phyloP scores from a whole-genome alignment of 1,140 invertebrate genomes.

The Zaprionus gabonicus region DNA sequence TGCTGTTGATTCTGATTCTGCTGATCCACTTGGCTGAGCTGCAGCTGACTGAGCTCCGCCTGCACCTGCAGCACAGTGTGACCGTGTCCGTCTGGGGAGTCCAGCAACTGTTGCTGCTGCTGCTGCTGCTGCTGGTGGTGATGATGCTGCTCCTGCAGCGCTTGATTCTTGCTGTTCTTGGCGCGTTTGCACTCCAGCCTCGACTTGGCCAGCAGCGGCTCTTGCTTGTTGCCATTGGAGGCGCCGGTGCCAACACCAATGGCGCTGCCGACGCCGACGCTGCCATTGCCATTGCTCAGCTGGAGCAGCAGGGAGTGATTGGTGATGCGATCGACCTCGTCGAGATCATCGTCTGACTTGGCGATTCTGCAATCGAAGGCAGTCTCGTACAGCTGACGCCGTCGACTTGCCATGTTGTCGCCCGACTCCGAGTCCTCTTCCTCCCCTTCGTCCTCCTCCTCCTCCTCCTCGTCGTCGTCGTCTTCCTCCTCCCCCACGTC shows the following conservation, averaged over 20 bases:
- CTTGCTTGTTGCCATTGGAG: constrained; percentile 7
- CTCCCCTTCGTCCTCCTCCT: constrained; percentile 32
- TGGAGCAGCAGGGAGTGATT: constrained; percentile 91
- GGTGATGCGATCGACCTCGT: constrained; percentile 91
- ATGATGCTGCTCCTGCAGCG: constrained; percentile 62
- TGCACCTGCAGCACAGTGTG: constrained; percentile 81
- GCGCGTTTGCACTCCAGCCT: constrained; percentile 76
- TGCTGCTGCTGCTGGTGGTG: constrained; percentile 19
- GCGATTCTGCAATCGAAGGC: constrained; percentile 94
- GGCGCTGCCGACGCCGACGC: constrained; percentile 3
- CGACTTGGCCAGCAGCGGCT: constrained; percentile 46
- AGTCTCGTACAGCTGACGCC: constrained; percentile 93
- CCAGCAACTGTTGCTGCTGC: constrained; percentile 26
- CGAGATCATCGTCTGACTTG: constrained; percentile 92
- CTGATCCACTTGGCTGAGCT: constrained; percentile 61
- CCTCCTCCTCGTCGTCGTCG: constrained; percentile 42
- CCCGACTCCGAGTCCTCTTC: constrained; percentile 37
- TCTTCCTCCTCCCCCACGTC: constrained; percentile 38
- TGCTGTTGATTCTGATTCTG: constrained; percentile 74
- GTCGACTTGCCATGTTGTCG: constrained; percentile 81
- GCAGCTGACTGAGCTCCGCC: constrained; percentile 86
- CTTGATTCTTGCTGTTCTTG: constrained; percentile 82
- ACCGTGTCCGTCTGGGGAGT: constrained; percentile 40
- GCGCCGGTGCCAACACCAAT: neutral
- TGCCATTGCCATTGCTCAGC: constrained; percentile 84